phyloP scores from a whole-genome alignment of 2,113 vertebrate genomes.

The Mustela nigripes region DNA sequence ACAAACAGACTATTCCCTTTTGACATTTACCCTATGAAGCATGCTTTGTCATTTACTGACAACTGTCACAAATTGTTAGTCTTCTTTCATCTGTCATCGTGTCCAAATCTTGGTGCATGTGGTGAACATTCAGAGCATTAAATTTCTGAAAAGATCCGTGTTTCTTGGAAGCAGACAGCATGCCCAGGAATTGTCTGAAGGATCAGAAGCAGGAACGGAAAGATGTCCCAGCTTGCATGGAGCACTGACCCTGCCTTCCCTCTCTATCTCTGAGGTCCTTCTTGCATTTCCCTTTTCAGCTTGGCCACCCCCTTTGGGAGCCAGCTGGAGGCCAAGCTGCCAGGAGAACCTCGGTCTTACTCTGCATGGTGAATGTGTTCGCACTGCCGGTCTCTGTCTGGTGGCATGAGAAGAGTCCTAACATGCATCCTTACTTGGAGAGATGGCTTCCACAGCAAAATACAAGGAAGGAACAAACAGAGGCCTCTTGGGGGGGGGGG shows the following conservation, averaged over 20 bases:
- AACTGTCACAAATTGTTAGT: conserved; percentile 14
- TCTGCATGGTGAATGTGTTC: conserved; percentile 52
- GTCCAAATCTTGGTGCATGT: conserved; percentile 80
- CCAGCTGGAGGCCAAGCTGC: conserved; percentile 25
- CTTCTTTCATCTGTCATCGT: conserved; percentile 10
- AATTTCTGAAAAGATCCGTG: conserved; percentile 46
- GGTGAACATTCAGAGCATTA: conserved; percentile 22
- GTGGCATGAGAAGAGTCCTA: conserved; percentile 62
- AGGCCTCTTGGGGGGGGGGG: background rate
- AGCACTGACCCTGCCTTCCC: background rate
- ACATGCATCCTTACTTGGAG: conserved; percentile 76
- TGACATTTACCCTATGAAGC: conserved; percentile 57
- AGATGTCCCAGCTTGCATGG: conserved; percentile 75
- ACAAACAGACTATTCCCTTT: conserved; percentile 32
- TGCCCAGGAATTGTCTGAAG: conserved; percentile 66
- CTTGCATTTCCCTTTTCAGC: conserved; percentile 56
- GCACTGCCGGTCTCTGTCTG: background rate
- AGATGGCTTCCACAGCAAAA: conserved; percentile 64
- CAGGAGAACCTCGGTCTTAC: background rate
- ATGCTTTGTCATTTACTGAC: conserved; percentile 38
- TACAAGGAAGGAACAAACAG: background rate
- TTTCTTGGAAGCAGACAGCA: conserved; percentile 74
- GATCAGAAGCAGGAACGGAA: conserved; percentile 41
- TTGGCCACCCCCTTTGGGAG: conserved; percentile 28
- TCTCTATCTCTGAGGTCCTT: conserved; percentile 29